A percentile compares a stretch with the other conserved stretches of the same genome.
Conservation (phyloP, 2,888 invertebrate species). For the Branchipolynoe longqiensis region DNA sequence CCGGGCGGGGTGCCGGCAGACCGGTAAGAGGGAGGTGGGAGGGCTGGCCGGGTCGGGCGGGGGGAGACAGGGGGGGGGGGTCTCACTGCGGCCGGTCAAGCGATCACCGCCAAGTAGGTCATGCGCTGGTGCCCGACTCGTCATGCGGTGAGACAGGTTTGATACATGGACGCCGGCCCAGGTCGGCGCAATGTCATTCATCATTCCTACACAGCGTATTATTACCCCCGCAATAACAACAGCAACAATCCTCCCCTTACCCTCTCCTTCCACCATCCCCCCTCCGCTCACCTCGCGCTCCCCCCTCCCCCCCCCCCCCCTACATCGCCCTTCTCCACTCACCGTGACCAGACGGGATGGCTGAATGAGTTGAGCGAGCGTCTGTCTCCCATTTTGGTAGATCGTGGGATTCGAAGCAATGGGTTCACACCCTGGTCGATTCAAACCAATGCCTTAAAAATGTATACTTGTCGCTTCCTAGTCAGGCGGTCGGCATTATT, state of each 20-base stretch:
- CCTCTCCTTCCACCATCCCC: neutral
- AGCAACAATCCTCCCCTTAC: too few relatives aligned
- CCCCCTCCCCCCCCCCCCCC: neutral
- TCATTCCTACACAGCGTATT: neutral
- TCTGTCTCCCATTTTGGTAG: too few relatives aligned
- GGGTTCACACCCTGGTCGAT: too few relatives aligned
- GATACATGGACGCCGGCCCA: conserved; percentile 15
- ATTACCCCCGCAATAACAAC: too few relatives aligned
- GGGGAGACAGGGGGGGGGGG: neutral
- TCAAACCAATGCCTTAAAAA: too few relatives aligned
- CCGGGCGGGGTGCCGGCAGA: neutral
- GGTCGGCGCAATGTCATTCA: conserved; percentile 18
- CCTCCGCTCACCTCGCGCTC: neutral
- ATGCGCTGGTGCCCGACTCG: neutral
- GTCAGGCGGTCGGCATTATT: too few relatives aligned
- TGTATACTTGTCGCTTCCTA: too few relatives aligned
- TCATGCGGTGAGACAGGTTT: neutral
- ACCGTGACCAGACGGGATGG: too few relatives aligned
- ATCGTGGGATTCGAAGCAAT: too few relatives aligned
- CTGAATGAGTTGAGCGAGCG: too few relatives aligned
- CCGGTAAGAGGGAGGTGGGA: neutral
- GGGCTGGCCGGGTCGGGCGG: neutral
- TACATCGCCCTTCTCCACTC: neutral
- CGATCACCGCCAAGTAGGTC: conserved; percentile 13
- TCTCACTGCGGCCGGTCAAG: neutral